Evolutionary conservation across 2,797 vertebrate genomes (phyloP).

Genomic region (Ceyx erithaca): DNA sequence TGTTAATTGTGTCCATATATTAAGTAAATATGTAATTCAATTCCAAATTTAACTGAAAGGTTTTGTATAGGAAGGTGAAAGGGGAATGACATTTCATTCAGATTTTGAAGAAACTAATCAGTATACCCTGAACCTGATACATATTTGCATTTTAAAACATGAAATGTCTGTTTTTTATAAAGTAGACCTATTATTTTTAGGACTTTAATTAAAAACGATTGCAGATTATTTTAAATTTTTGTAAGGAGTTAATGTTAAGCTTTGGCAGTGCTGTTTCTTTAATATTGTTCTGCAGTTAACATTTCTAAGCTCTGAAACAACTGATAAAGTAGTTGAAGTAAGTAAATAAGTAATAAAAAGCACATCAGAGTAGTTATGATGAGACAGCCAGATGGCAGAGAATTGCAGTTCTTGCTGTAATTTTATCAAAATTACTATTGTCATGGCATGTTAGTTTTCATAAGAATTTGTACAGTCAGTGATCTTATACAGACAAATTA

Average conservation of each 20-base stretch:
- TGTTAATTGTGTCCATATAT: background rate
- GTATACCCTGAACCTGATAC: conserved; percentile 1
- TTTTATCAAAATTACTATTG: conserved; percentile 88
- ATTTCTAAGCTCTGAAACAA: conserved; percentile 66
- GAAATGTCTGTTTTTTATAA: background rate
- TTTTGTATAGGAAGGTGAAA: conserved; percentile 1
- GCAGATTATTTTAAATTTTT: conserved; percentile 1
- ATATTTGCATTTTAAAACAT: conserved; percentile 38
- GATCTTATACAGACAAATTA: conserved; percentile 86
- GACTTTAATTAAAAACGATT: conserved; percentile 29
- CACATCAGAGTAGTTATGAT: conserved; percentile 81
- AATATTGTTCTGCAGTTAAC: conserved; percentile 40
- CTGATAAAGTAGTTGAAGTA: conserved; percentile 75
- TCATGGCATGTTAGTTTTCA: conserved; percentile 86
- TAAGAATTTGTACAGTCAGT: conserved; percentile 85
- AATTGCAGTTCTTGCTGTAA: conserved; percentile 83
- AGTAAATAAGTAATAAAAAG: conserved; percentile 84
- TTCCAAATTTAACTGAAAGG: conserved; percentile 32
- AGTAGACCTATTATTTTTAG: background rate
- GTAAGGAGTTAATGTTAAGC: conserved; percentile 7
- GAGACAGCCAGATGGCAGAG: conserved; percentile 84
- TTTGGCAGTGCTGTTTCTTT: conserved; percentile 48
- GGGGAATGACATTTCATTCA: background rate
- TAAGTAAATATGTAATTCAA: conserved; percentile 12
- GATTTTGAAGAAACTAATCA: conserved; percentile 26